These are phyloP conservation scores for Lepidiolamprologus cunningtoni DNA, from an alignment of 2,113 vertebrate genomes.

Conservation along the genomic window DNA sequence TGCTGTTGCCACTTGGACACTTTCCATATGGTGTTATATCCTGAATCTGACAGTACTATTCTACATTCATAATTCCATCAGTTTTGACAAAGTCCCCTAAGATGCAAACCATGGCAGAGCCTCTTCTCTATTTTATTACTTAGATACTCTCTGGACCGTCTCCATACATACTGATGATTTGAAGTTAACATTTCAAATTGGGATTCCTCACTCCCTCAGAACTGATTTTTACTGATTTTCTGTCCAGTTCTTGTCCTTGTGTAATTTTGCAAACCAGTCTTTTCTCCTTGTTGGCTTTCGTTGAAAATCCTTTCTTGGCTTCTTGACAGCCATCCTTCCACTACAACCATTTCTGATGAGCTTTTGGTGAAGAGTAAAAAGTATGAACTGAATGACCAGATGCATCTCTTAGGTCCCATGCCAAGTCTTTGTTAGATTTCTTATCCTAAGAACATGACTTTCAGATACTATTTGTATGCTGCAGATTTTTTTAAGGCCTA, in stretches of 20 bases:
- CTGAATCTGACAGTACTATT: not conserved
- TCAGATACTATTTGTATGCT: not conserved
- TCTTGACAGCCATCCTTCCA: not conserved
- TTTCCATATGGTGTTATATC: not conserved
- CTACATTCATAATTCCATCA: not conserved
- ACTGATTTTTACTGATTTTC: not conserved
- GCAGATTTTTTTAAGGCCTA: not conserved
- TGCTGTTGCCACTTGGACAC: not conserved
- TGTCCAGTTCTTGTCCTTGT: not conserved
- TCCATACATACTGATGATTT: not conserved
- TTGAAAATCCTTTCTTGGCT: not conserved
- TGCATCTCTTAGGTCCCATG: not conserved
- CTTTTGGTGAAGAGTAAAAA: not conserved
- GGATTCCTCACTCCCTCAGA: not conserved
- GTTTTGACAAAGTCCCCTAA: not conserved
- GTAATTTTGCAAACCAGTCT: not conserved
- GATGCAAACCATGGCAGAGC: not conserved
- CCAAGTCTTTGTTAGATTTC: not conserved
- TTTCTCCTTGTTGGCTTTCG: rapidly evolving
- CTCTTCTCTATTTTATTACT: not conserved
- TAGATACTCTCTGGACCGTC: not conserved
- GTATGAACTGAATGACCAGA: not conserved
- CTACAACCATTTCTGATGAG: not conserved
- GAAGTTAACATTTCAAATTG: not conserved
- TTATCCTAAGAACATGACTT: not conserved